Base-by-base conservation (phyloP, 1,140 invertebrate species). In the Zeugodacus cucurbitae region DNA sequence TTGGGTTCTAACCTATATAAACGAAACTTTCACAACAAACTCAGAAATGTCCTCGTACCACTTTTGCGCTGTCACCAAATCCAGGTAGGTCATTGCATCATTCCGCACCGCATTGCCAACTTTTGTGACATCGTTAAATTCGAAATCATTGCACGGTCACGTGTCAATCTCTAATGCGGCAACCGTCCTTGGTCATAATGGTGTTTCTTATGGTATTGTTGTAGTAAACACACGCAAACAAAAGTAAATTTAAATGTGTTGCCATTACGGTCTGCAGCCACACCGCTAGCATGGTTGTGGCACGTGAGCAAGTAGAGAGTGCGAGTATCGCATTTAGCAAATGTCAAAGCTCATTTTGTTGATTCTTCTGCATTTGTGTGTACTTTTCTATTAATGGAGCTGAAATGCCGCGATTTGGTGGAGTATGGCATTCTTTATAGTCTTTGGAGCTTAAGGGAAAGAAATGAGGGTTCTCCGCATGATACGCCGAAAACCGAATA, bases 101-200 rank as follows among this genome's bases (percentile, higher is more conserved):
- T 14, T 10, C 10, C 32, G 5, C 17, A 34, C 14, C 11, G 34
- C 3, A 20, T n/a, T 41, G 41, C 41, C 48, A 70, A 86, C 86
- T 89, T 90, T 91, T 92, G 91, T 92, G 91, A 91, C 91, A 91
- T 90, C 88, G 90, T 90, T 91, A 92, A 92, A 90, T 91, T 92
- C 89, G 85, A 92, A 92, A 92, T 92, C 91, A 92, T 92, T 92
- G 91, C 91, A 92, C 91, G 91, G 91, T 92, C 91, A 92, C 91
- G 91, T 92, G 91, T 91, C 91, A 91, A 92, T 92, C 91, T 90
- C 89, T 92, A 92, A 91, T 92, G 90, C 88, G 88, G 62, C 67
- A 62, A 37, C 57, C 58, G 29, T 57, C 17, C 74, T 82, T 82
- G 74, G 22, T 22, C 74, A 82, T 82, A n/a, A 82, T 54, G 74